Evolutionary conservation across 2,797 vertebrate species (phyloP), one percentile per base, ranked within the genome.

Genomic region (Gorsachius magnificus): DNA sequence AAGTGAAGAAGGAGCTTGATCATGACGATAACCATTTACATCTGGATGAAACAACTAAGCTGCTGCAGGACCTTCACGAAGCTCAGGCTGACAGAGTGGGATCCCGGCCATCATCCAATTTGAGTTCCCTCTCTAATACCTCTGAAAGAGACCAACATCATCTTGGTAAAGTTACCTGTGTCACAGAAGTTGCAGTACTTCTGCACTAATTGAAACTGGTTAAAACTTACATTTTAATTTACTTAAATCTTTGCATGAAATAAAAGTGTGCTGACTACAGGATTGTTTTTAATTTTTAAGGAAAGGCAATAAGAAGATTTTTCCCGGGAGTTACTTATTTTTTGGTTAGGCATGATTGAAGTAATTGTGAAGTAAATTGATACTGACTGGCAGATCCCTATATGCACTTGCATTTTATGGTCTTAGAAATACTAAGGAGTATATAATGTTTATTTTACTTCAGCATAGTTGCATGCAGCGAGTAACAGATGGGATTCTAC

Each of bases 111-210:
- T 99, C 99, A 0, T 99, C 99, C 81, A 99, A 99, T 96, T 97
- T 99, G 95, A 99, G 99, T 82, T 99, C 99, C 16, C 98, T 99
- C 83, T 99, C 99, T 85, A 99, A 99, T 65, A 94, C 98, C 38
- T 99, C 99, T 2, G 99, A 99, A 96, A 98, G 99, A 94, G 99
- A 99, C 91, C 99, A 99, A 61, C 99, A 99, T 89, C 99, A 99
- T 96, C 98, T 99, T 90, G 99, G 99, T 98, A 97, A 95, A 58
- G 54, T 48, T 83, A 25, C 10, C 57, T 61, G 33, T 80, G 79
- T 79, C 51, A n/a, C 45, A 60, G 33, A 82, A 71, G 13, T 72
- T 83, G 41, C 41, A 64, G 9, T 68, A 26, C 41, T 83, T 58
- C 46, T 71, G 46, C 46, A 91, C 5, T 50, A 12, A 51, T n/a